These are phyloP conservation scores for Coptotermes formosanus DNA, from an alignment of 1,140 invertebrate species.

Conservation along the genomic window DNA sequence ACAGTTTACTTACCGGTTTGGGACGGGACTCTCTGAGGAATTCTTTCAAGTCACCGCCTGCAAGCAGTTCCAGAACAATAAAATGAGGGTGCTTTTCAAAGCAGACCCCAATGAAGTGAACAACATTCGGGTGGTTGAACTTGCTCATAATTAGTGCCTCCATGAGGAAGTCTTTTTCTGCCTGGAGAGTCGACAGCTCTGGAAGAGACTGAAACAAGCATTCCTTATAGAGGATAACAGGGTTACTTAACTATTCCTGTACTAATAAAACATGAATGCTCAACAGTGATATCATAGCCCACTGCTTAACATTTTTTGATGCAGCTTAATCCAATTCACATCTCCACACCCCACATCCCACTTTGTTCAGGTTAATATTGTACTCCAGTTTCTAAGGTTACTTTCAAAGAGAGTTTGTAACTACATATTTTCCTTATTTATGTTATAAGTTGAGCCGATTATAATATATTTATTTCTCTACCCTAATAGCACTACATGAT, in stretches of 20 bases:
- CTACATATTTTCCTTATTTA: too few relatives aligned
- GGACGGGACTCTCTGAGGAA: constrained; percentile 90
- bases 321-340: too few relatives aligned
- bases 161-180: constrained; percentile 95
- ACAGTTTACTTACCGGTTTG: constrained; percentile 61
- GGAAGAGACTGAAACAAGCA: constrained; percentile 67
- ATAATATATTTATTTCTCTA: too few relatives aligned
- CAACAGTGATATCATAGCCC: too few relatives aligned
- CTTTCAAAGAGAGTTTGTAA: too few relatives aligned
- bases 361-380: too few relatives aligned
- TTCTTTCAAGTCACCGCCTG: constrained; percentile 93
- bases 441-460: too few relatives aligned
- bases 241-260: background rate
- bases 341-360: too few relatives aligned
- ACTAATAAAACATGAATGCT: too few relatives aligned
- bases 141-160: constrained; percentile 98
- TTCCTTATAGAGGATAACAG: background rate
- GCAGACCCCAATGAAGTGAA: constrained; percentile 94
- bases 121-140: constrained; percentile 97
- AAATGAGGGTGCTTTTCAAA: constrained; percentile 94
- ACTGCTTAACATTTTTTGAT: too few relatives aligned
- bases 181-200: constrained; percentile 83
- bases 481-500: too few relatives aligned
- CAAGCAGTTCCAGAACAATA: constrained; percentile 91
- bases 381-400: too few relatives aligned